These are phyloP conservation scores for Seladonia tumulorum DNA, from an alignment of 2,888 invertebrate species.

Conservation along the genomic window DNA sequence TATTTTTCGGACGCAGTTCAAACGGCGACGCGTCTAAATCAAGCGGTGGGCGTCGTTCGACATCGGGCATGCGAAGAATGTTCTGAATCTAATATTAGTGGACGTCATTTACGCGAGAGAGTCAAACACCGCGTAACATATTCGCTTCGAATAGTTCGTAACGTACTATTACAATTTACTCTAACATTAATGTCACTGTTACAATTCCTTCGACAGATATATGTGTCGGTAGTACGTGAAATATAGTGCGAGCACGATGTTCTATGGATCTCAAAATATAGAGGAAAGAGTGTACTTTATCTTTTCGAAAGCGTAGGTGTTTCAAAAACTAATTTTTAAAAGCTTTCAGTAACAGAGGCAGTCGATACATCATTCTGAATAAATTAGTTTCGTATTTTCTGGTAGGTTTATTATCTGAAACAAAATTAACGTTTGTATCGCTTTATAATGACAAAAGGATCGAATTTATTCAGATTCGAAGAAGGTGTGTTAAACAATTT, in stretches of 20 bases:
- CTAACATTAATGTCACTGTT: not conserved
- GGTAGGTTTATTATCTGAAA: too few relatives aligned
- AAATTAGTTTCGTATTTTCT: not conserved
- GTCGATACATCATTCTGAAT: not conserved
- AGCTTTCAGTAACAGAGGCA: not conserved
- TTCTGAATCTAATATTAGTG: not conserved
- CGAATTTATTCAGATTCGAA: too few relatives aligned
- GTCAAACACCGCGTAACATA: constrained; percentile 10
- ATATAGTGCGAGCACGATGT: not conserved
- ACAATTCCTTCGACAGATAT: not conserved
- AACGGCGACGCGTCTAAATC: constrained; percentile 15
- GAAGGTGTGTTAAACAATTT: not conserved
- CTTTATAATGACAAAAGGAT: too few relatives aligned
- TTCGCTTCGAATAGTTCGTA: not conserved
- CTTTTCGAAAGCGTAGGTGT: not conserved
- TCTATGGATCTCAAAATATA: not conserved
- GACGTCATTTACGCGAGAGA: constrained; percentile 21
- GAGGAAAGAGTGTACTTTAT: not conserved
- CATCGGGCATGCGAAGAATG: constrained; percentile 25
- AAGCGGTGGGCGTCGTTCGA: constrained; percentile 16
- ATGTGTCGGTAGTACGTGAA: not conserved
- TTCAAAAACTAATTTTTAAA: not conserved
- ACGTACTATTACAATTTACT: not conserved
- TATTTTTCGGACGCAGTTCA: constrained; percentile 28
- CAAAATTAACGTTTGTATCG: too few relatives aligned